Percentiles rank a stretch among this genome's conserved stretches.
Evolutionary conservation across 2,113 vertebrate species (phyloP).

Genomic region (Siphamia tubifer): DNA sequence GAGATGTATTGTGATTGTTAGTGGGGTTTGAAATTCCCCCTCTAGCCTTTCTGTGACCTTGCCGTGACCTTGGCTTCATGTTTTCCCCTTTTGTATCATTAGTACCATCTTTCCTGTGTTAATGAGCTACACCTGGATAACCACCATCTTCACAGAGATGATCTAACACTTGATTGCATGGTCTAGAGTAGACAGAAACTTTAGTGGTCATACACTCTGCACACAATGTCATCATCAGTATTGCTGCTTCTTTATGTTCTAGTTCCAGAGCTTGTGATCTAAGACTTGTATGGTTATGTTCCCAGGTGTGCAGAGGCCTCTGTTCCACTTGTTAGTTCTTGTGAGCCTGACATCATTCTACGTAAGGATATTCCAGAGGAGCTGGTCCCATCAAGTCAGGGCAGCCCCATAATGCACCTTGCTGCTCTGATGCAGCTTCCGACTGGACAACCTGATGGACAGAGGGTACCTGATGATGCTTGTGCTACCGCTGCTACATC

Average conservation of each 20-base stretch:
- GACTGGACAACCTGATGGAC: not conserved
- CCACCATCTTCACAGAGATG: not conserved
- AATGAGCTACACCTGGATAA: not conserved
- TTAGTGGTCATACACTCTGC: not conserved
- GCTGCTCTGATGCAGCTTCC: constrained; percentile 7
- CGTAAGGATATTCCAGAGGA: constrained; percentile 22
- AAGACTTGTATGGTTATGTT: not conserved
- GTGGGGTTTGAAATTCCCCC: not conserved
- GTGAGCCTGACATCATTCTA: not conserved
- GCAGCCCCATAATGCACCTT: constrained; percentile 54
- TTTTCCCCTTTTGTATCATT: not conserved
- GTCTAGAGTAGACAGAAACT: not conserved
- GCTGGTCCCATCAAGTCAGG: constrained; percentile 71
- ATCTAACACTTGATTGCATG: not conserved
- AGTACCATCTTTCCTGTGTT: not conserved
- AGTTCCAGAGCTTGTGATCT: not conserved
- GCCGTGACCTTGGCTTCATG: no score
- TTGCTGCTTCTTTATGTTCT: no score
- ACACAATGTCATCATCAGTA: not conserved
- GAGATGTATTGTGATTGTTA: not conserved
- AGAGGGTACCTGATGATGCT: not conserved
- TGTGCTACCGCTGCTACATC: not conserved
- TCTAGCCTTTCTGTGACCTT: not conserved
- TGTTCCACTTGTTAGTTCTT: not conserved
- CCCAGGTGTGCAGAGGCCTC: constrained; percentile 40